A percentile compares a stretch with the other conserved stretches of the same genome.
phyloP scores from a whole-genome alignment of 2,888 invertebrate species.

The Ophion ellenae region DNA sequence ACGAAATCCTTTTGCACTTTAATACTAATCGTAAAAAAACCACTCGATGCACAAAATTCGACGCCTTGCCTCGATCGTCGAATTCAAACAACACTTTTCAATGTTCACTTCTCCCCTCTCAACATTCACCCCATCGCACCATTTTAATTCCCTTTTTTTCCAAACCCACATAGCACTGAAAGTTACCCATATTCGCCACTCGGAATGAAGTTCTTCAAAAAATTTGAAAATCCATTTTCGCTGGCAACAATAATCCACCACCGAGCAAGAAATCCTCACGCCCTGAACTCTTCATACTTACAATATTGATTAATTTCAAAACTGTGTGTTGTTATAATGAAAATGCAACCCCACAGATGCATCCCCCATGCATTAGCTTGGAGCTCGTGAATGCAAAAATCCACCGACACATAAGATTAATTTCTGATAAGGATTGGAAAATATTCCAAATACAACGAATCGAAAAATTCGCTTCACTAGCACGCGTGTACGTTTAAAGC shows the following conservation, averaged over 20 bases:
- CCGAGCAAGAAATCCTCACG: not conserved
- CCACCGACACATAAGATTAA: constrained; percentile 4
- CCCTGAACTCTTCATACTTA: not conserved
- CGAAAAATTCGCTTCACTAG: not conserved
- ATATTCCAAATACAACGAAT: constrained; percentile 33
- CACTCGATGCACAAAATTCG: not conserved
- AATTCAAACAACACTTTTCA: not conserved
- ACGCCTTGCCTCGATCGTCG: not conserved
- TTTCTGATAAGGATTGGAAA: constrained; percentile 12
- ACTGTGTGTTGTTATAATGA: not conserved
- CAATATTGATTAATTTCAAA: not conserved
- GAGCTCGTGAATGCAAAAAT: not conserved
- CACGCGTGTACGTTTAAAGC: not conserved
- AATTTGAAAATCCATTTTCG: not conserved
- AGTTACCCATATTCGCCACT: not conserved
- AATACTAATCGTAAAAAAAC: not conserved
- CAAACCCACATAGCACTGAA: not conserved
- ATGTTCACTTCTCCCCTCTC: not conserved
- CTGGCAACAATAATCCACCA: not conserved
- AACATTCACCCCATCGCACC: not conserved
- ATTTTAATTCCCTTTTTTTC: not conserved
- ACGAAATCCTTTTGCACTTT: not conserved
- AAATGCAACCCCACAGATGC: not conserved
- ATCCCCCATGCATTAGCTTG: not conserved
- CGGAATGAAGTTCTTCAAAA: too few species aligned